phyloP scores from a whole-genome alignment of 2,113 vertebrate species.

The Microtus ochrogaster region DNA sequence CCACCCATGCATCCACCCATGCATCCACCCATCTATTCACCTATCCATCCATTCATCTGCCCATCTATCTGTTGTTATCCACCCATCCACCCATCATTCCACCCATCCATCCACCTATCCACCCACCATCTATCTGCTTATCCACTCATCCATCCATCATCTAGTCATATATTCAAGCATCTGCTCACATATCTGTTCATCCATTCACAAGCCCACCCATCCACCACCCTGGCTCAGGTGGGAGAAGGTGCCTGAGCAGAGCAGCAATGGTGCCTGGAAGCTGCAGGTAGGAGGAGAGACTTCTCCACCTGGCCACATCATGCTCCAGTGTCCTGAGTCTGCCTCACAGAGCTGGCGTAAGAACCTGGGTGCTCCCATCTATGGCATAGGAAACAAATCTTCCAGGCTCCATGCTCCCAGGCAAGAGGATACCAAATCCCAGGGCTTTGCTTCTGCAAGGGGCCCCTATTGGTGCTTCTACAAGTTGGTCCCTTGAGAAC shows the following conservation, averaged over 20 bases:
- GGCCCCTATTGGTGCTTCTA: fast-evolving
- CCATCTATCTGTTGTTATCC: too few species aligned
- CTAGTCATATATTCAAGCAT: background rate
- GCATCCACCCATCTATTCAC: too few species aligned
- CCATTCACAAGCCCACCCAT: background rate
- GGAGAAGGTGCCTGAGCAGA: background rate
- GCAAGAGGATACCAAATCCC: background rate
- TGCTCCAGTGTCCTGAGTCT: background rate
- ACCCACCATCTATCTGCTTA: too few species aligned
- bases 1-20: too few species aligned
- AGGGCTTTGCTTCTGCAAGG: background rate
- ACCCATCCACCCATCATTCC: background rate
- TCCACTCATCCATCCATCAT: background rate
- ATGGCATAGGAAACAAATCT: background rate
- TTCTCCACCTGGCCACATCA: background rate
- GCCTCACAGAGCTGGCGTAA: background rate
- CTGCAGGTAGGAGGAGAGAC: background rate
- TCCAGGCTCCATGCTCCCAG: background rate
- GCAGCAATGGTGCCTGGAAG: background rate
- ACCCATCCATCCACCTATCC: fast-evolving
- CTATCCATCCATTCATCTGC: background rate
- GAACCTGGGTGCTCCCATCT: fast-evolving
- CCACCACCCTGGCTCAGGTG: background rate
- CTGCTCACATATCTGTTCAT: too few species aligned
- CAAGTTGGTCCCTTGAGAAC: fast-evolving